Conservation (phyloP, 2,113 vertebrate species). For the Misgurnus mizolepis region DNA sequence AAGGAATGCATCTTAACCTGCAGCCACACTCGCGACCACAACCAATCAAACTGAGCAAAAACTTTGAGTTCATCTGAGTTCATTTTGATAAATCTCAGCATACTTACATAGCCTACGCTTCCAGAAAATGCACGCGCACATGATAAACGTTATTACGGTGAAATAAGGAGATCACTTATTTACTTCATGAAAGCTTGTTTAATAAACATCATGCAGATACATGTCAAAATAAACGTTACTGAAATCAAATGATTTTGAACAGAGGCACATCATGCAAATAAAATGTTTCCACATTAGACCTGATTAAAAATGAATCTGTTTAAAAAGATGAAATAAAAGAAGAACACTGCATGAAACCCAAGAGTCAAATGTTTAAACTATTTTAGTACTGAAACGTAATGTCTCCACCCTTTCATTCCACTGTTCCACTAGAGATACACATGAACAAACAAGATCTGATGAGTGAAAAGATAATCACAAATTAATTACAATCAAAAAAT, state of each 20-base stretch:
- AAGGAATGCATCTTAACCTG: not conserved
- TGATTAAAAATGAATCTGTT: no score
- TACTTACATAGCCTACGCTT: not conserved
- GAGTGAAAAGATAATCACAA: not conserved
- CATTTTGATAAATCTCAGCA: not conserved
- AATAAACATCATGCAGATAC: constrained; percentile 33
- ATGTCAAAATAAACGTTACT: constrained; percentile 1
- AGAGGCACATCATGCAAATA: not conserved
- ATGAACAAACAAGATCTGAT: not conserved
- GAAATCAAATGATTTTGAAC: not conserved
- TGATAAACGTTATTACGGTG: not conserved
- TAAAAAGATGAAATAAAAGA: not conserved
- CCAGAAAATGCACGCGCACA: not conserved
- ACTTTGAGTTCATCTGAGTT: not conserved
- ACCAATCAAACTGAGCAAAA: not conserved
- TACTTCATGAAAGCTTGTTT: constrained; percentile 38
- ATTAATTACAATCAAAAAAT: no score
- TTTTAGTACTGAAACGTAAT: not conserved
- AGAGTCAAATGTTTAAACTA: not conserved
- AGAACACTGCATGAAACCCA: not conserved
- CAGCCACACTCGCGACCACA: not conserved
- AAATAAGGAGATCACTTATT: not conserved
- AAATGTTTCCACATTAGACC: not conserved
- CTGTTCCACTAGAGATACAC: not conserved
- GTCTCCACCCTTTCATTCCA: not conserved